These are phyloP conservation scores for Gallinago paraguaiae DNA, from an alignment of 2,113 vertebrate species.

Conservation along the genomic window DNA sequence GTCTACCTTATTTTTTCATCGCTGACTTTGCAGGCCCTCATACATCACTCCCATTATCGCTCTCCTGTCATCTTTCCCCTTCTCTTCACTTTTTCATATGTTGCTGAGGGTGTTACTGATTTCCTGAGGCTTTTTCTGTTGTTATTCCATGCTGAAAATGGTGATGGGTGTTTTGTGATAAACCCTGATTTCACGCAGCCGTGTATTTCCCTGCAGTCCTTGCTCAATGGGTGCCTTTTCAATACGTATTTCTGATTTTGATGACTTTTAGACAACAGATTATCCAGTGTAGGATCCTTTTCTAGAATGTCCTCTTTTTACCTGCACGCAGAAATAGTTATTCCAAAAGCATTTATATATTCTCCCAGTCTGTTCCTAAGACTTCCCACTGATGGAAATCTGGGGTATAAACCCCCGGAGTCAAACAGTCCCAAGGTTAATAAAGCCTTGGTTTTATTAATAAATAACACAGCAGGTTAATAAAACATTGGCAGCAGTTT, in stretches of 20 bases:
- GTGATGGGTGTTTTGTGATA: neutral
- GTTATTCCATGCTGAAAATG: neutral
- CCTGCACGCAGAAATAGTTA: neutral
- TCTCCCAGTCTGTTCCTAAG: neutral
- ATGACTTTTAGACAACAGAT: neutral
- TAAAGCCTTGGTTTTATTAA: too few relatives aligned
- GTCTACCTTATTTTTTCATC: neutral
- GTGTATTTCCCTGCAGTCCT: rapidly evolving
- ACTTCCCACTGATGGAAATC: neutral
- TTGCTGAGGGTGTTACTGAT: neutral
- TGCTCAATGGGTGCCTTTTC: neutral
- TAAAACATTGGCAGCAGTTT: neutral
- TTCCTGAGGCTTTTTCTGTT: neutral
- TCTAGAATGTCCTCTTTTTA: neutral
- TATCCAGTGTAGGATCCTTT: neutral
- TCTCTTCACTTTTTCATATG: neutral
- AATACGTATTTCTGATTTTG: neutral
- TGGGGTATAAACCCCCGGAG: rapidly evolving
- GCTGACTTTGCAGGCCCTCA: neutral
- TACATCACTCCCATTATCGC: neutral
- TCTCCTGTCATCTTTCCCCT: neutral
- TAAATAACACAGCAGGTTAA: neutral
- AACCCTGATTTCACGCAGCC: neutral
- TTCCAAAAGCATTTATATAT: neutral
- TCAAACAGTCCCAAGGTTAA: neutral